Evolutionary conservation across 1,140 invertebrate species (phyloP), one percentile per base, ranked within the genome.

Genomic region (Ceratosolen solmsi): DNA sequence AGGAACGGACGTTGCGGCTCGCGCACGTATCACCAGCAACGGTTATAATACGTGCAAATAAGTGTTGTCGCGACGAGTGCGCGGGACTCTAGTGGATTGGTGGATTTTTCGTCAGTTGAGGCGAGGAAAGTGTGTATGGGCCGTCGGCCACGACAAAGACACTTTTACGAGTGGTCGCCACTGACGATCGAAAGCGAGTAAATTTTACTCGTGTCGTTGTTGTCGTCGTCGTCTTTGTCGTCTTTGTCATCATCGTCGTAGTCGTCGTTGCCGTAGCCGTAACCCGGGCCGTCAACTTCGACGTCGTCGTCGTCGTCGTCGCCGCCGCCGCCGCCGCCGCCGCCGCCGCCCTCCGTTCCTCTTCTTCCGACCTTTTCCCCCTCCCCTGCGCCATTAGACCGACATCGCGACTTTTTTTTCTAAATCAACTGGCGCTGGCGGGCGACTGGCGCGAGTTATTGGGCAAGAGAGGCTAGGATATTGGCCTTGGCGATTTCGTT

Each of bases 401-500:
- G 49, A 72, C 73, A 51, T 65, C 56, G 74, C 58, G 56, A 76
- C 74, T 76, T 76, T 76, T 73, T n/a, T 65, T 76, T 65, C 74
- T 63, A 63, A 51, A 65, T 49, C 56, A 58, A 76, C 74, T 65
- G 56, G 56, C 74, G 74, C 51, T 74, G 51, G 72, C 72, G 72
- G 49, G 49, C 54, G 30, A 54, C 71, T 49, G 71, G 71, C 73
- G 73, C 73, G 73, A 75, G 73, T 60, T 75, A 75, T 60, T 27
- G 33, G 41, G n/a, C 38, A 49, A 65, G 75, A 78, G 54, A 75
- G 73, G 73, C 73, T 58, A 75, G 70, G 70, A 71, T 60, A 25
- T 49, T 41, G 22, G 33, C 41, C 70, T 22, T 49, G 36, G 49
- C 71, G 49, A 46, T 13, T 73, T 17, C 2, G 13, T 25, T 68